phyloP scores from a whole-genome alignment of 2,113 vertebrate species.

The Amazona guildingii region DNA sequence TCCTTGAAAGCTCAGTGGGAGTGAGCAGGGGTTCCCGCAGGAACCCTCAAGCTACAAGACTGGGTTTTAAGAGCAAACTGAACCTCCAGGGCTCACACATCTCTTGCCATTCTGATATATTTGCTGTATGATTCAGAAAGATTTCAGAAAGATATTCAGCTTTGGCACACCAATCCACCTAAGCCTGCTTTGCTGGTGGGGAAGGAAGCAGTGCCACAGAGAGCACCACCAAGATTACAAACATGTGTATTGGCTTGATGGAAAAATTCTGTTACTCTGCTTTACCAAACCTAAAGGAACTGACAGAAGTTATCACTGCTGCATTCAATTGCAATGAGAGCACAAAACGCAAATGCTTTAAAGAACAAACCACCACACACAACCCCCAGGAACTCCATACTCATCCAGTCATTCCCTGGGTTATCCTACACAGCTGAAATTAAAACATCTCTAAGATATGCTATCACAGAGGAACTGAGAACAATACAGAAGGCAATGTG shows the following conservation, averaged over 20 bases:
- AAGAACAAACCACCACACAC: not conserved
- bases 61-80: not conserved
- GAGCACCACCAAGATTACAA: not conserved
- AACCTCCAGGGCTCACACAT: not conserved
- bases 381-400: not conserved
- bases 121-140: not conserved
- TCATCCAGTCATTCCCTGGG: not conserved
- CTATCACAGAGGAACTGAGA: not conserved
- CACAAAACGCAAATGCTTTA: not conserved
- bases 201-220: not conserved
- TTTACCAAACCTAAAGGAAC: not conserved
- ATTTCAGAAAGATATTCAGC: not conserved
- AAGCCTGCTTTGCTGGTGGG: not conserved
- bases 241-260: not conserved
- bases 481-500: accelerated
- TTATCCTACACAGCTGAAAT: not conserved
- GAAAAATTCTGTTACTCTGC: not conserved
- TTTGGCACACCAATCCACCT: not conserved
- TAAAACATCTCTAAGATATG: not conserved
- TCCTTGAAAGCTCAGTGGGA: not conserved
- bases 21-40: not conserved
- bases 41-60: not conserved
- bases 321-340: not conserved
- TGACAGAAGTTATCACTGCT: not conserved
- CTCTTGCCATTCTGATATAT: not conserved